Percentiles rank a stretch among this genome's conserved stretches.
These are phyloP conservation scores for Corythornis cristatus DNA, from an alignment of 2,113 vertebrate species.

Conservation along the genomic window DNA sequence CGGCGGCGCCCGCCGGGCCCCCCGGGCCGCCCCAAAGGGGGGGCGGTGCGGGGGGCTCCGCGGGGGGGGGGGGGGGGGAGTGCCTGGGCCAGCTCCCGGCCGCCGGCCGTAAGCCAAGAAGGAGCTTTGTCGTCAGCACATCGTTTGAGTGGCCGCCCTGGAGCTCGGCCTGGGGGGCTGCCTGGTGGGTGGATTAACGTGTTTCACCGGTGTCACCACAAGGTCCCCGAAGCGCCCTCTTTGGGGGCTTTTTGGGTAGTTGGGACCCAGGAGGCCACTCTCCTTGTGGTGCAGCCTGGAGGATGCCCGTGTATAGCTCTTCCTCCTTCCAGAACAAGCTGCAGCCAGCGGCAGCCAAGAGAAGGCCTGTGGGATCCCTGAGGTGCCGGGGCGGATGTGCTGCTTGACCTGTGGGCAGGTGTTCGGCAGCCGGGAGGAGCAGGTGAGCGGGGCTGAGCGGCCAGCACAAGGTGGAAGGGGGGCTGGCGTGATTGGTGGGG, in stretches of 20 bases:
- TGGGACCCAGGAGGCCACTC: rapidly evolving
- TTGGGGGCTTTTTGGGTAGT: no score
- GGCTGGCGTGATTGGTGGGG: neutral
- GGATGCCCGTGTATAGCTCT: neutral
- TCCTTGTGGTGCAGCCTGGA: neutral
- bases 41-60: neutral
- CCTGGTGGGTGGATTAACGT: neutral
- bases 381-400: conserved; percentile 79
- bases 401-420: conserved; percentile 85
- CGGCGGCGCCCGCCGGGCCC: no score
- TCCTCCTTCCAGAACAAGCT: neutral
- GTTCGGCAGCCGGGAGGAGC: conserved; percentile 88
- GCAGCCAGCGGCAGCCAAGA: neutral
- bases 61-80: no score
- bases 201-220: neutral
- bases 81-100: neutral
- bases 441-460: conserved; percentile 74
- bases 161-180: neutral
- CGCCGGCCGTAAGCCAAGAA: rapidly evolving
- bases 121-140: neutral
- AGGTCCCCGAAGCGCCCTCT: neutral
- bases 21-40: no score
- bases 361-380: neutral
- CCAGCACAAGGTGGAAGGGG: rapidly evolving
- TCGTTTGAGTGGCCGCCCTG: neutral